Evolutionary conservation across 2,113 vertebrate genomes (phyloP).

Genomic region (Gobio gobio): DNA sequence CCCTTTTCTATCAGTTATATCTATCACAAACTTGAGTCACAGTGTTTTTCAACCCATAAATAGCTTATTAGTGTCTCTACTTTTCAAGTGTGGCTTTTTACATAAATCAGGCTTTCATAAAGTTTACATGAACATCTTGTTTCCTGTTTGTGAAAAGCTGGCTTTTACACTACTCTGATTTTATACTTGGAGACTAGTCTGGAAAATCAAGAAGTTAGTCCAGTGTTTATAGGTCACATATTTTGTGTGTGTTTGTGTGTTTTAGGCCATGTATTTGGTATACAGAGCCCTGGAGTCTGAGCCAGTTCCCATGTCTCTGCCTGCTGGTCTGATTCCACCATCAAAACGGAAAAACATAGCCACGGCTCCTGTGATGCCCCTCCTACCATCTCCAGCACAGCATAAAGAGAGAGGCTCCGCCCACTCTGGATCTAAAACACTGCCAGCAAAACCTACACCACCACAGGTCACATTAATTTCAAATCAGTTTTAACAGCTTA

Average conservation of each 20-base stretch:
- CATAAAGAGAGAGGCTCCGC: slow-evolving; percentile 84
- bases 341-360: slow-evolving; percentile 90
- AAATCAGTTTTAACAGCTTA: slow-evolving; percentile 7
- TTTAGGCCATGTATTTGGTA: slow-evolving; percentile 97
- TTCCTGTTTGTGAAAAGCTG: neutral
- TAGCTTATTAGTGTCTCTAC: neutral
- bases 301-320: slow-evolving; percentile 93
- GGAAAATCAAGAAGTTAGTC: neutral
- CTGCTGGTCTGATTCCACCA: slow-evolving; percentile 89
- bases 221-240: neutral
- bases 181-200: neutral
- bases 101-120: neutral
- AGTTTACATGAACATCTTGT: neutral
- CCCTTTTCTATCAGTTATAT: neutral
- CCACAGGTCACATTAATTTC: slow-evolving; percentile 61
- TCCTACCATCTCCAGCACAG: slow-evolving; percentile 82
- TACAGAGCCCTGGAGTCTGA: slow-evolving; percentile 97
- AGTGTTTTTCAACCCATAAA: neutral
- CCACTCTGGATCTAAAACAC: slow-evolving; percentile 79
- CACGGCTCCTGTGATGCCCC: slow-evolving; percentile 78
- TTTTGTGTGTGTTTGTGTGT: slow-evolving; percentile 46
- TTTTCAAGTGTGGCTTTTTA: neutral
- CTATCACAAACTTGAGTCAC: neutral
- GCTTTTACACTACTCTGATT: neutral
- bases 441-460: slow-evolving; percentile 77